These are phyloP conservation scores for Intellagama lesueurii DNA, from an alignment of 2,797 vertebrate species.

Conservation along the genomic window DNA sequence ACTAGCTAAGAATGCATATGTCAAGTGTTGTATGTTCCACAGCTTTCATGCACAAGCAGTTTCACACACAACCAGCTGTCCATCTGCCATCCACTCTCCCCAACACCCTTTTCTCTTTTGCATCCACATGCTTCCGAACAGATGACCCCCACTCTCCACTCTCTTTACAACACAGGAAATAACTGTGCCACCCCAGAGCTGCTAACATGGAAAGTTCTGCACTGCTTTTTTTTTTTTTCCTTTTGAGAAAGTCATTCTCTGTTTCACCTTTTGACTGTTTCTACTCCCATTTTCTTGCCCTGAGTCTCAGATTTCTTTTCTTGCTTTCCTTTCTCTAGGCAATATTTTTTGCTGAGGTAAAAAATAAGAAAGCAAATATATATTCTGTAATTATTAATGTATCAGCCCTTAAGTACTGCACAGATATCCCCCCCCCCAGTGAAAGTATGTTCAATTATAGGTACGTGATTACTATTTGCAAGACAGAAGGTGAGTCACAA, in stretches of 20 bases:
- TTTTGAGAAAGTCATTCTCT: background rate
- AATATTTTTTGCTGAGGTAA: background rate
- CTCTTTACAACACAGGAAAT: background rate
- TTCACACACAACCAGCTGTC: too few relatives aligned
- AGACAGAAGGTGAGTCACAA: constrained; percentile 1
- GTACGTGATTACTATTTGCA: background rate
- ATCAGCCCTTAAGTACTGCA: background rate
- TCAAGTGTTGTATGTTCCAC: background rate
- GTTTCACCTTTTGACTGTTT: background rate
- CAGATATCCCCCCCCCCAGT: background rate
- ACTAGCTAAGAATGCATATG: background rate
- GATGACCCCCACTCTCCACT: background rate
- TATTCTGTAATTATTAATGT: background rate
- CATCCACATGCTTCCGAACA: background rate
- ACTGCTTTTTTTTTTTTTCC: background rate
- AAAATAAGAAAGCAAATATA: background rate
- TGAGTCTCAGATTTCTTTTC: background rate
- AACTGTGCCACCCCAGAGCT: background rate
- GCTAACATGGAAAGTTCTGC: background rate
- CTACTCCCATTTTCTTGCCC: background rate
- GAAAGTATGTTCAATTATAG: background rate
- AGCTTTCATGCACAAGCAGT: background rate
- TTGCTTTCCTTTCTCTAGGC: background rate
- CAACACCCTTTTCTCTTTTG: background rate
- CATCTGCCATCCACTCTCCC: too few relatives aligned